Evolutionary conservation across 1,140 invertebrate species (phyloP).

Genomic region (Chrysomallon squamiferum): DNA sequence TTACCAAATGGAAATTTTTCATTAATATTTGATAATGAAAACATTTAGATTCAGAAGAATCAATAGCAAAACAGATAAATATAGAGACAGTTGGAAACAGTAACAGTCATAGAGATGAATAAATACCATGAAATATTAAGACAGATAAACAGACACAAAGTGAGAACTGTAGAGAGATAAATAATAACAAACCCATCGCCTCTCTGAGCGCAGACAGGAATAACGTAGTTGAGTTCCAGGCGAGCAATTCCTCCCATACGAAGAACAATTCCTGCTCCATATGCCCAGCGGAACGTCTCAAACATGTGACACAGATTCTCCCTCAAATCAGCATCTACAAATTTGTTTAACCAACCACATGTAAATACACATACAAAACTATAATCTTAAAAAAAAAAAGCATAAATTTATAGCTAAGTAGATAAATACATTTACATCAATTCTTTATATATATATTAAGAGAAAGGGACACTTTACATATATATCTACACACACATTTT

Average conservation of each 20-base stretch:
- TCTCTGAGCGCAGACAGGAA: slow-evolving; percentile 69
- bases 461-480: too few relatives aligned
- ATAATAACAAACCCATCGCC: slow-evolving; percentile 63
- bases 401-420: too few relatives aligned
- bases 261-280: slow-evolving; percentile 63
- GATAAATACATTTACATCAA: background rate
- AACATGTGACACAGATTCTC: slow-evolving; percentile 14
- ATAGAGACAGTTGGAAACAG: too few relatives aligned
- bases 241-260: slow-evolving; percentile 78
- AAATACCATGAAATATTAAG: too few relatives aligned
- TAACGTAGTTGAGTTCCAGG: slow-evolving; percentile 85
- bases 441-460: background rate
- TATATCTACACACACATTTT: too few relatives aligned
- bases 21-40: background rate
- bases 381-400: too few relatives aligned
- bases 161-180: too few relatives aligned
- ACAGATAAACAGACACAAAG: too few relatives aligned
- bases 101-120: too few relatives aligned
- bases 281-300: slow-evolving; percentile 39
- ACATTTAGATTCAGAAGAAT: background rate
- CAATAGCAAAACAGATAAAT: background rate
- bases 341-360: too few relatives aligned
- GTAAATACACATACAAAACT: too few relatives aligned
- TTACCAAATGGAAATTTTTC: background rate
- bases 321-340: background rate